phyloP scores from a whole-genome alignment of 2,888 invertebrate genomes.

The Ophion ellenae region DNA sequence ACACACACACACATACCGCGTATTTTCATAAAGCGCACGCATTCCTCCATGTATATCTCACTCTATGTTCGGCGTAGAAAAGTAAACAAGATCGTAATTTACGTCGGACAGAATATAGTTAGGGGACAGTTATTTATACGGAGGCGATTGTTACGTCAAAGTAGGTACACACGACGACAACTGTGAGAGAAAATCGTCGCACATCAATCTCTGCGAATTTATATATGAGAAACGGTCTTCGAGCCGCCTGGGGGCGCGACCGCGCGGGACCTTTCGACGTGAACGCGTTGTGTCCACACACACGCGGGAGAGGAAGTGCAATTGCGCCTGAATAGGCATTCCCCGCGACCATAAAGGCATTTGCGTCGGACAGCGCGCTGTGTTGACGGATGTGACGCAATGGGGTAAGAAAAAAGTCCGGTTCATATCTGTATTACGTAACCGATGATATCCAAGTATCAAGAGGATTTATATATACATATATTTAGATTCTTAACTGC shows the following conservation, averaged over 20 bases:
- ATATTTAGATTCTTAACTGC: too few relatives aligned
- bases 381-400: conserved; percentile 50
- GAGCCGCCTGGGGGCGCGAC: conserved; percentile 31
- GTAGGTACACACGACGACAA: conserved; percentile 54
- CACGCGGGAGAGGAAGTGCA: conserved; percentile 52
- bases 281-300: conserved; percentile 24
- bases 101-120: conserved; percentile 56
- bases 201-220: conserved; percentile 41
- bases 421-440: neutral
- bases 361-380: conserved; percentile 9
- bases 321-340: conserved; percentile 29
- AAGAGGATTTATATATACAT: too few relatives aligned
- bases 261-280: conserved; percentile 12
- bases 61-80: neutral
- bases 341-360: neutral
- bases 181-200: conserved; percentile 60
- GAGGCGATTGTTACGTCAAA: conserved; percentile 65
- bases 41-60: neutral
- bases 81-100: conserved; percentile 71
- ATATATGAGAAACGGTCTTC: conserved; percentile 41
- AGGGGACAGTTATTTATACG: neutral
- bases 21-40: neutral
- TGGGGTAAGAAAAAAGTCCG: neutral
- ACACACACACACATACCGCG: too few relatives aligned
- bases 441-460: too few relatives aligned